Base-by-base conservation (phyloP, 2,797 vertebrate genomes). In the Coluber constrictor region DNA sequence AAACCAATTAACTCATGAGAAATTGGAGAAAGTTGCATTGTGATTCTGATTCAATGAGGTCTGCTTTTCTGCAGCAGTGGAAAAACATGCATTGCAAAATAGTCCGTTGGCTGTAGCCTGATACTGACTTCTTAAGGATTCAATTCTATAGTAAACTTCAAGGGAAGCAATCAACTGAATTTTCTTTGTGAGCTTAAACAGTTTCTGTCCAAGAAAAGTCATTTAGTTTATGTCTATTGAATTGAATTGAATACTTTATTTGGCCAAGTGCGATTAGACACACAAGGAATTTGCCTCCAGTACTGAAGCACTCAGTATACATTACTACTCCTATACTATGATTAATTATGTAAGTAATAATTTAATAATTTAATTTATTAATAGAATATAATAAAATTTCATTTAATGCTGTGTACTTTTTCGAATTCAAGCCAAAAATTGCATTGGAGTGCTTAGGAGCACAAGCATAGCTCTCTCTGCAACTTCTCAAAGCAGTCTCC, bases 1-100 rank as follows among this genome's bases (percentile, higher is more conserved):
- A 91, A 92, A 83, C 63, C 20, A 83, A 87, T 93, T 92, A 90
- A 91, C 70, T 92, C 63, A 83, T 63, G 87, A 90, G 90, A 56
- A 55, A 90, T 66, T 74, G 88, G 70, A 86, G 86, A 89, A 93
- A 86, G 88, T 91, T 90, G 90, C 59, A 90, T 87, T 79, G 63
- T 56, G 79, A 91, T 91, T 90, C 37, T 70, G 86, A 90, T 57
- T 79, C 51, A 86, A 83, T 89, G 66, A 86, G 57, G 90, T 86
- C 57, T 91, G 87, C 25, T 56, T 83, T 89, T 89, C 88, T 91
- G 66, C 57, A 91, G 59, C 57, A 43, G 27, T 6, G n/a, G 59
- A 66, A 54, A 74, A 27, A 32, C 63, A 74, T 93, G 61, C 89
- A 66, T n/a, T 86, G 18, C n/a, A 55, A 83, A 61, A 70, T 13